Base-by-base conservation (phyloP, 2,113 vertebrate species). In the Halichoeres trimaculatus region DNA sequence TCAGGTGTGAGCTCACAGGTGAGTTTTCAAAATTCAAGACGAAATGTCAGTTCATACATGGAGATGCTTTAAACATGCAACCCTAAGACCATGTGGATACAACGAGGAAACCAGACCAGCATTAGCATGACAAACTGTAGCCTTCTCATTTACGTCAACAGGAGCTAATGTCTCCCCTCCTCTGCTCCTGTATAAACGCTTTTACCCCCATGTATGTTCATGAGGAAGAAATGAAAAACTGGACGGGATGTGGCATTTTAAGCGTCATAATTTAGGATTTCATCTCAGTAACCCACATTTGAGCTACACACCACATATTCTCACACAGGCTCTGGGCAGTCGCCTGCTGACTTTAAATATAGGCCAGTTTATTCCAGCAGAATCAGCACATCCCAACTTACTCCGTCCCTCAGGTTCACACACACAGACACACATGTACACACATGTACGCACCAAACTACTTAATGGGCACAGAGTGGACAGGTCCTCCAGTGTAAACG, bases 401-500 rank as follows among this genome's bases (percentile, higher is more conserved):
- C 30, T 30, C 30, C n/a, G n/a, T 63, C 26, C 26, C 45, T 48
- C 60, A 76, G 65, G 60, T 65, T 53, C 5, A 16, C 54, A 76
- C 66, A 52, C 22, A 78, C 30, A 43, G 26, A 58, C 40, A 12
- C 40, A 69, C 67, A 76, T 66, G 57, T 66, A 58, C 6, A 17
- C 55, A 76, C 66, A 41, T 16, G 75, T 23, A 50, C 26, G 54
- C 20, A 59, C 51, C 36, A n/a, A 23, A 36, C 52, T 24, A 34
- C 74, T 64, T 80, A 56, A 81, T 78, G 55, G 59, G 52, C 10
- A 81, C 3, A 9, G 24, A 81, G 66, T 63, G 71, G 71, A 83
- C 74, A 70, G 48, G 65, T 58, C 52, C 72, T 80, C 50, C 72
- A 57, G 72, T 71, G 68, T 83, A 77, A 83, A 80, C 56, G 5